A percentile compares a stretch with the other conserved stretches of the same genome.
Evolutionary conservation across 2,888 invertebrate species (phyloP).

Genomic region (Orthosia incerta): DNA sequence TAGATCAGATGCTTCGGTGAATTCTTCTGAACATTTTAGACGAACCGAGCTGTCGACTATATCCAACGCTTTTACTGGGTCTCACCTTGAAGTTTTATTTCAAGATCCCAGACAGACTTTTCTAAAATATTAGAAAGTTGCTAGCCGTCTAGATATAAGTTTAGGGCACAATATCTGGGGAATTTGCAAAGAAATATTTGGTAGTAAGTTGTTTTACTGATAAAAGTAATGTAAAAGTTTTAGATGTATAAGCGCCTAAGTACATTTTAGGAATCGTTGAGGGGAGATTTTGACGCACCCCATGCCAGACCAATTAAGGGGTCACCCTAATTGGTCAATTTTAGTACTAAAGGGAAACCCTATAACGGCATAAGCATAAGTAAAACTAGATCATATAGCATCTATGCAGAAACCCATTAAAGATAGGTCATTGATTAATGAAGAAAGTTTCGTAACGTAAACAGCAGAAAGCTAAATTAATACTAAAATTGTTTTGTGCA

Average conservation of each 20-base stretch:
- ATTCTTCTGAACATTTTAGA: conserved; percentile 27
- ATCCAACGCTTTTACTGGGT: conserved; percentile 43
- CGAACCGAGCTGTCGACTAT: conserved; percentile 22
- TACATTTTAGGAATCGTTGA: conserved; percentile 23
- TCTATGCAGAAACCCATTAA: not conserved
- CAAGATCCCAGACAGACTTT: conserved; percentile 32
- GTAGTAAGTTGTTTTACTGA: not conserved
- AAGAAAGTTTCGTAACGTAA: not conserved
- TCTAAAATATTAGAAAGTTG: conserved; percentile 36
- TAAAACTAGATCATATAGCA: not conserved
- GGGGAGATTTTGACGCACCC: conserved; percentile 28
- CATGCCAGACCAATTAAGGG: conserved; percentile 38
- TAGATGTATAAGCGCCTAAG: not conserved
- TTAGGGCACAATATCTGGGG: not conserved
- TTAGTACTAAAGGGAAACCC: conserved; percentile 6
- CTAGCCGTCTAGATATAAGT: not conserved
- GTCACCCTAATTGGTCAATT: conserved; percentile 34
- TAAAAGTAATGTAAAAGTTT: conserved; percentile 20
- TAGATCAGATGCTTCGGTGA: conserved; percentile 6
- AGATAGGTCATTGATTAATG: not conserved
- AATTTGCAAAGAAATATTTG: not conserved
- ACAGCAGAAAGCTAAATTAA: too few relatives aligned
- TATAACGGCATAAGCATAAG: too few relatives aligned
- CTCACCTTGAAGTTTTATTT: conserved; percentile 45
- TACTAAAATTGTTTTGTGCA: not conserved